Conservation (phyloP, 2,797 vertebrate genomes). For the Graptemys geographica region DNA sequence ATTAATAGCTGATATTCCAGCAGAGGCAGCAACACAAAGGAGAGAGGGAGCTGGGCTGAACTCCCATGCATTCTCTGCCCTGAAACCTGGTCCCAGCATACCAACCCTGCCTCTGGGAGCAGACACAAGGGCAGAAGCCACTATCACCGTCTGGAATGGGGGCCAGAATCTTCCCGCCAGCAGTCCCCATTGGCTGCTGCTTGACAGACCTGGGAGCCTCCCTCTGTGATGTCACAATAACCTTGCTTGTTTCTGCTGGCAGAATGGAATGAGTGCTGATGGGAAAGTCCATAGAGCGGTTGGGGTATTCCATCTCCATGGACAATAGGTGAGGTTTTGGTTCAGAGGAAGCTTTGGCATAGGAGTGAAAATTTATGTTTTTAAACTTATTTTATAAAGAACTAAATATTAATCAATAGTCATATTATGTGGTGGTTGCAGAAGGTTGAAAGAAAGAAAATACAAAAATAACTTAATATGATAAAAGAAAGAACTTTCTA, state of each 20-base stretch:
- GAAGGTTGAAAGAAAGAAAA: neutral
- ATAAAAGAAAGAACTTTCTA: neutral
- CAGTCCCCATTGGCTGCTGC: neutral
- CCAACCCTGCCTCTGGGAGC: neutral
- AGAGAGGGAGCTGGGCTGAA: neutral
- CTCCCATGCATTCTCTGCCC: neutral
- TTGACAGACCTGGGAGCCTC: neutral
- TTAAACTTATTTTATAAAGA: neutral
- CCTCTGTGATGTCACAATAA: neutral
- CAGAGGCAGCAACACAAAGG: fast-evolving
- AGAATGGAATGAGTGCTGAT: neutral
- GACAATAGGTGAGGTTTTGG: neutral
- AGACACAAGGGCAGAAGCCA: neutral
- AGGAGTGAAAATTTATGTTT: neutral
- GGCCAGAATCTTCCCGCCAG: neutral
- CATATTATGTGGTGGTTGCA: fast-evolving
- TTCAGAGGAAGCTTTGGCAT: neutral
- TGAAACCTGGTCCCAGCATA: neutral
- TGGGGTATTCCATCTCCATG: neutral
- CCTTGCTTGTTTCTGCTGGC: fast-evolving
- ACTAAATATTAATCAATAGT: neutral
- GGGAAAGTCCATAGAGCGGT: neutral
- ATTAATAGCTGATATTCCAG: neutral
- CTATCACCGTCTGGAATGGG: fast-evolving
- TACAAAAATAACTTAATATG: fast-evolving